Conservation (phyloP, 1,140 invertebrate species). For the Drosophila burlai region DNA sequence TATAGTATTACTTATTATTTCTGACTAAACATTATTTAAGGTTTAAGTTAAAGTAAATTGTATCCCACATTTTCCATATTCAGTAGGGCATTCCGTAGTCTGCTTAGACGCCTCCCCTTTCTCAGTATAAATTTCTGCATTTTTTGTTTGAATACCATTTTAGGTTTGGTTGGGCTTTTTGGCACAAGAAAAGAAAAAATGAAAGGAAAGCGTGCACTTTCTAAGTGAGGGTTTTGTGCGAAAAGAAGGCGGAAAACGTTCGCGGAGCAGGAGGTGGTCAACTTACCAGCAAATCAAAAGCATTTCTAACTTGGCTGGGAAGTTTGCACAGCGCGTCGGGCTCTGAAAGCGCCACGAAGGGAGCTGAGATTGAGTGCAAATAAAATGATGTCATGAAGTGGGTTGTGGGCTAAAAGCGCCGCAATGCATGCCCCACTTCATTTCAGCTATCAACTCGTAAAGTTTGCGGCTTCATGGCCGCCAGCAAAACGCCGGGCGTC, state of each 20-base stretch:
- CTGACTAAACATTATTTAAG: too few species aligned
- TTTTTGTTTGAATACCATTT: constrained; percentile 59
- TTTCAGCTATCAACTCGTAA: constrained; percentile 81
- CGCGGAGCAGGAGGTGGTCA: constrained; percentile 34
- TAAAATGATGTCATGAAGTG: constrained; percentile 82
- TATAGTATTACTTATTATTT: too few species aligned
- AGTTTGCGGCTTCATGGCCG: constrained; percentile 77
- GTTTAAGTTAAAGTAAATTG: not conserved
- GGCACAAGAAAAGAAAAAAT: constrained; percentile 15
- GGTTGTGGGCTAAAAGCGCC: constrained; percentile 48
- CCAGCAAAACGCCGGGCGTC: constrained; percentile 41
- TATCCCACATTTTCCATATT: too few species aligned
- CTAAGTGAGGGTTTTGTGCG: constrained; percentile 40
- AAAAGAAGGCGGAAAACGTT: constrained; percentile 26
- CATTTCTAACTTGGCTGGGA: constrained; percentile 68
- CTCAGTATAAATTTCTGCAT: constrained; percentile 1
- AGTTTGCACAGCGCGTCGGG: constrained; percentile 52
- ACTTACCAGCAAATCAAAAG: constrained; percentile 70
- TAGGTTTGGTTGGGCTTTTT: constrained; percentile 38
- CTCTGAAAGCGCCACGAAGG: constrained; percentile 35
- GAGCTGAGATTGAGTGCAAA: constrained; percentile 80
- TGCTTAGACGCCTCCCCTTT: not conserved
- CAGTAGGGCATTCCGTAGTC: constrained; percentile 22
- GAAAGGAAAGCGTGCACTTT: constrained; percentile 42
- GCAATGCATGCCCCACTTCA: constrained; percentile 79